phyloP scores from a whole-genome alignment of 2,797 vertebrate species.

The Brachyrhaphis roseni region DNA sequence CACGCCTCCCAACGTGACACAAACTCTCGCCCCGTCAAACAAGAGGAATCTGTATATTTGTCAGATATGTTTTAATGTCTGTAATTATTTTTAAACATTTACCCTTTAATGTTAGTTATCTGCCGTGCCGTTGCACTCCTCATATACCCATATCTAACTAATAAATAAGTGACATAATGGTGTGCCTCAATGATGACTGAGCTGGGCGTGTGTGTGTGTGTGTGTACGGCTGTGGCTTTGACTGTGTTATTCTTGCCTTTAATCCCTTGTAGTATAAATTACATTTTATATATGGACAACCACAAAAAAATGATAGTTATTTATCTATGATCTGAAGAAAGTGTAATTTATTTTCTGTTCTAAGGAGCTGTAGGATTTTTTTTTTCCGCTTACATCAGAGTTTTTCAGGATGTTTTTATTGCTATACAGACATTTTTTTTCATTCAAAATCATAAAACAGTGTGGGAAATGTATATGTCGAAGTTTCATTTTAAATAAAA shows the following conservation, averaged over 20 bases:
- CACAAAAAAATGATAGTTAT: conserved; percentile 75
- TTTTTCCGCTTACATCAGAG: conserved; percentile 69
- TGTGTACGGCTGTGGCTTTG: conserved; percentile 35
- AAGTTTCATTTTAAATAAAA: conserved; percentile 78
- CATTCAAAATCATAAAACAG: conserved; percentile 54
- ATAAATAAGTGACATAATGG: conserved; percentile 38
- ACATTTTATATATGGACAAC: conserved; percentile 73
- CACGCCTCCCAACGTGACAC: conserved; percentile 21
- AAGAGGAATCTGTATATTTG: conserved; percentile 72
- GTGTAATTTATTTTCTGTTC: conserved; percentile 83
- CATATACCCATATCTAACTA: conserved; percentile 69
- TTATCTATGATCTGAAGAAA: conserved; percentile 81
- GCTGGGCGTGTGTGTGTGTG: conserved; percentile 18
- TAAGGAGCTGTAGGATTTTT: conserved; percentile 65
- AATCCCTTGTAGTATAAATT: conserved; percentile 64
- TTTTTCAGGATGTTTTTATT: conserved; percentile 73
- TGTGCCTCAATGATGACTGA: conserved; percentile 16
- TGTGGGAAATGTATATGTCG: conserved; percentile 58
- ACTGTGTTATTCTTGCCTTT: conserved; percentile 65
- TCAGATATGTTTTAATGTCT: conserved; percentile 78
- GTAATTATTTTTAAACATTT: conserved; percentile 64
- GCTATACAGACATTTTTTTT: conserved; percentile 58
- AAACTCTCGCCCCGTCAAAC: conserved; percentile 36
- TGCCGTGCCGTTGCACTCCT: conserved; percentile 55
- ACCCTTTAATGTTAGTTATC: conserved; percentile 56